Base-by-base conservation (phyloP, 92 coral and sea anemone species). In the Actinostola sp. region DNA sequence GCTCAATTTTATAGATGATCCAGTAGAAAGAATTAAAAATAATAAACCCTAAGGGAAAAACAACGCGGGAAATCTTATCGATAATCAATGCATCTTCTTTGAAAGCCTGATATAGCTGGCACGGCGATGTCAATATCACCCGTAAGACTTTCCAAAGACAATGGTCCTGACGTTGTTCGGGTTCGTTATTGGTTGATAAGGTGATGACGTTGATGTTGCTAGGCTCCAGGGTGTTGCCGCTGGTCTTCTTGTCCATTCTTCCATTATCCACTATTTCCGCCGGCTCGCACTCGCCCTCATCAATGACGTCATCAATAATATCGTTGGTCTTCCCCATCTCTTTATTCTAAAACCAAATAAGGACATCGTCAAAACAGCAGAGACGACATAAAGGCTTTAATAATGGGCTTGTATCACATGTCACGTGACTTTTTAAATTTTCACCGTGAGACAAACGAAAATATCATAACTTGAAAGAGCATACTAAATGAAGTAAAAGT, bases 251-350 rank as follows among this genome's bases (percentile, higher is more conserved):
- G 63, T 35, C 46, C 11, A 24, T 59, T 23, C 61, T 38, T 35
- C 67, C 48, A 19, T 73, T 50, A 4, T 32, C 63, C 21, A 24
- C 75, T 17, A 35, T 25, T 21, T 36, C 38, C 1, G 43, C 70
- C n/a, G 69, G 72, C 27, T 75, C 62, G 48, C 31, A 50, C 23
- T 68, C 81, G 3, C 60, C 72, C 12, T 75, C 81, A 14, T 75
- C 72, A 8, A 75, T 63, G 44, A 63, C 26, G n/a, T n/a, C n/a
- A n/a, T n/a, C n/a, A n/a, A n/a, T n/a, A 29, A 24, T 14, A 26
- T 48, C 61, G 32, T 68, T 68, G 13, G 74, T 11, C 3, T 33
- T n/a, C 25, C 74, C 74, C 28, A 50, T 33, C 20, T 21, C 24
- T 68, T 52, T 38, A 3, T 27, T 19, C 50, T 33, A 28, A 46